Conservation (phyloP, 2,113 vertebrate genomes). For the Leucosticte australis region DNA sequence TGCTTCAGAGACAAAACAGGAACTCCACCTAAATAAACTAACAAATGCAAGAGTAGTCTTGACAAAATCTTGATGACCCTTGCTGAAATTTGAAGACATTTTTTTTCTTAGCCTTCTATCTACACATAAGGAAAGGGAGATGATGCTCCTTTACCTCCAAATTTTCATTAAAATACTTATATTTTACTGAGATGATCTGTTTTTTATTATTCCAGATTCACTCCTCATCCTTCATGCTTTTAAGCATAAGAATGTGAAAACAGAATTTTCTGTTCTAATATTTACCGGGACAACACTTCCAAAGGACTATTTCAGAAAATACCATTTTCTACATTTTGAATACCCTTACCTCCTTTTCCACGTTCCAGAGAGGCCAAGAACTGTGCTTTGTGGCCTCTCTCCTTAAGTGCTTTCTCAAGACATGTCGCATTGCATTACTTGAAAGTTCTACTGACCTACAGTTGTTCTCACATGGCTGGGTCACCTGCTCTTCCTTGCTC, state of each 20-base stretch:
- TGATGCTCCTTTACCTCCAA: background rate
- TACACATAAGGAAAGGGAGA: background rate
- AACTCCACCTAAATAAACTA: background rate
- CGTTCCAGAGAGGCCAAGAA: background rate
- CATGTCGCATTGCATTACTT: background rate
- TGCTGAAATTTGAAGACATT: background rate
- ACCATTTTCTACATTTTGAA: background rate
- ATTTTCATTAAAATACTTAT: background rate
- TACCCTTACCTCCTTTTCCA: background rate
- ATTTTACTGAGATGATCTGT: background rate
- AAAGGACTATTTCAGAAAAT: background rate
- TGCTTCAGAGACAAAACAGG: background rate
- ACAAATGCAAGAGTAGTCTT: background rate
- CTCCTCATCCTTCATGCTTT: background rate
- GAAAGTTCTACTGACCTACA: background rate
- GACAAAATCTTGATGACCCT: background rate
- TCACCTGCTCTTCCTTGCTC: background rate
- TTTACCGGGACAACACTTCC: background rate
- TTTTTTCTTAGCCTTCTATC: background rate
- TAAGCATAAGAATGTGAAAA: background rate
- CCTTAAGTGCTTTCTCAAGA: background rate
- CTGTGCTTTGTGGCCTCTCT: background rate
- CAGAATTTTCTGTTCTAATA: background rate
- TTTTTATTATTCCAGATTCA: background rate
- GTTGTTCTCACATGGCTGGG: rapidly evolving